Conservation (phyloP, 1,140 invertebrate genomes). For the Hirudo medicinalis region DNA sequence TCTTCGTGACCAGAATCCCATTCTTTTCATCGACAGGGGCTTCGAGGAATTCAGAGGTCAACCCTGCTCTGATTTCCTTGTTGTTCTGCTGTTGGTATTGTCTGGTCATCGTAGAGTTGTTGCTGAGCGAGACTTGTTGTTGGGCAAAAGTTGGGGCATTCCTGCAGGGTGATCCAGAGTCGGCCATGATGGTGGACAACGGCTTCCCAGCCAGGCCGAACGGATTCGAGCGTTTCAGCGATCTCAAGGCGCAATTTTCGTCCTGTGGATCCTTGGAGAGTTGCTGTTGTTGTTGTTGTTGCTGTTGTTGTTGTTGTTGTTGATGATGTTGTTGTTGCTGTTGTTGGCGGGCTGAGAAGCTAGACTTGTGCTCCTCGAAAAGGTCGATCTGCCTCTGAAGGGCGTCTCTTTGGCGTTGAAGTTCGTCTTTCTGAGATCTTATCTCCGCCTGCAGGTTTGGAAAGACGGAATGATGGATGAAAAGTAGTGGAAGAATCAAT, state of each 20-base stretch:
- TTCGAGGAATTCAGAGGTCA: too few relatives aligned
- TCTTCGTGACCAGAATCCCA: neutral
- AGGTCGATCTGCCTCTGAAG: conserved; percentile 42
- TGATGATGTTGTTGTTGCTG: conserved; percentile 29
- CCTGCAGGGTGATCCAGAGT: conserved; percentile 11
- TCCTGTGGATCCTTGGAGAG: neutral
- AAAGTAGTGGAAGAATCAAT: neutral
- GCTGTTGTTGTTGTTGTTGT: conserved; percentile 30
- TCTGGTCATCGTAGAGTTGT: too few relatives aligned
- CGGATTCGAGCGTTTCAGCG: conserved; percentile 15
- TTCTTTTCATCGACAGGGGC: too few relatives aligned
- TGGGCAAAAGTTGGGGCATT: too few relatives aligned
- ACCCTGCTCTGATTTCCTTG: too few relatives aligned
- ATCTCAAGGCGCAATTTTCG: too few relatives aligned
- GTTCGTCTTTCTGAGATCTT: conserved; percentile 50
- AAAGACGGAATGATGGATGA: neutral
- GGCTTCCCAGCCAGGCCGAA: conserved; percentile 23
- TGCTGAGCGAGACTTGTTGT: too few relatives aligned
- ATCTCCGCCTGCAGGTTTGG: conserved; percentile 11
- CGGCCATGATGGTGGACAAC: conserved; percentile 17
- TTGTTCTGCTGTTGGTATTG: too few relatives aligned
- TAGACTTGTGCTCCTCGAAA: conserved; percentile 20
- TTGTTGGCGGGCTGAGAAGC: conserved; percentile 26
- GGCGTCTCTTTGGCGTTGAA: conserved; percentile 67
- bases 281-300: conserved; percentile 28